Conservation (phyloP, 2,888 invertebrate species). For the Lithophane leautieri region DNA sequence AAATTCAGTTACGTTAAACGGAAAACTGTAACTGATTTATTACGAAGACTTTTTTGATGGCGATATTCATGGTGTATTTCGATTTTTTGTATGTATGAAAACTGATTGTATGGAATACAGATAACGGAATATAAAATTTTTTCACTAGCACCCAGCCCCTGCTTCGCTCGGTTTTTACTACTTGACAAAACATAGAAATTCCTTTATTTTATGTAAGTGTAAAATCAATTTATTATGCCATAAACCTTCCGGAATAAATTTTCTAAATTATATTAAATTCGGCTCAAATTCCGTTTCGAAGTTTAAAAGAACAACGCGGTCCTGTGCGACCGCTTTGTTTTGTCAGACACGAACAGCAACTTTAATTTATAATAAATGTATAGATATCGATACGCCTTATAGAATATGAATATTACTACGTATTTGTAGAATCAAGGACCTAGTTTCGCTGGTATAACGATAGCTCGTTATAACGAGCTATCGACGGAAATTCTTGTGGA, state of each 20-base stretch:
- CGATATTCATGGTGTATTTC: not conserved
- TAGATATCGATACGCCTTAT: not conserved
- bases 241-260: not conserved
- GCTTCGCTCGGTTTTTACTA: not conserved
- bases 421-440: not conserved
- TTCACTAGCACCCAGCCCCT: not conserved
- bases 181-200: not conserved
- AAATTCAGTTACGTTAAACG: not conserved
- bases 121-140: not conserved
- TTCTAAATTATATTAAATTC: not conserved
- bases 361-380: not conserved
- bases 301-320: not conserved
- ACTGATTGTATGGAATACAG: too few relatives aligned
- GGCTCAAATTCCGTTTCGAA: not conserved
- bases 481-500: constrained; percentile 11
- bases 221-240: not conserved
- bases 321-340: too few relatives aligned
- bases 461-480: not conserved
- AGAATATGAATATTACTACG: too few relatives aligned
- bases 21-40: not conserved
- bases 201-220: not conserved
- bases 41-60: not conserved
- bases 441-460: not conserved
- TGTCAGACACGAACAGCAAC: too few relatives aligned
- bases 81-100: not conserved